Percentiles rank a stretch among this genome's conserved stretches.
Evolutionary conservation across 2,113 vertebrate species (phyloP).

Genomic region (Capreolus pygargus): DNA sequence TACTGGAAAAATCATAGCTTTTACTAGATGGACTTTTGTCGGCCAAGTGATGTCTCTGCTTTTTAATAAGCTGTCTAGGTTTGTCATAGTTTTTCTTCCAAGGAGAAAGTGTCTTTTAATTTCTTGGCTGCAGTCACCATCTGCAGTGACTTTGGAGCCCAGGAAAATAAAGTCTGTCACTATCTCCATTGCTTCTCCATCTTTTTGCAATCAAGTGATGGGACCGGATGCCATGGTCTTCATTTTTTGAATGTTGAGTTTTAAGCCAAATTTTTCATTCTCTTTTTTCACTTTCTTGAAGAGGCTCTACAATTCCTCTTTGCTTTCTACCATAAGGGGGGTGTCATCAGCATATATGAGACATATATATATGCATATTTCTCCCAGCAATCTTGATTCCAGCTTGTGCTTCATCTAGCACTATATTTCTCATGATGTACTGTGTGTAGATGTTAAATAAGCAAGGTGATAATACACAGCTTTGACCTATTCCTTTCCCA

Average conservation of each 20-base stretch:
- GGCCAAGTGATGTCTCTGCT: neutral
- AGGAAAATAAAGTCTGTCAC: neutral
- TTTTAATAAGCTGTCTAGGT: neutral
- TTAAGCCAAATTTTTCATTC: neutral
- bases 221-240: neutral
- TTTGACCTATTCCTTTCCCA: neutral
- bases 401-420: neutral
- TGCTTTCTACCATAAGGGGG: neutral
- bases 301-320: neutral
- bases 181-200: neutral
- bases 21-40: neutral
- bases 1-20: neutral
- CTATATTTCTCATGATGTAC: neutral
- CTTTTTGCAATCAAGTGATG: neutral
- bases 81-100: neutral
- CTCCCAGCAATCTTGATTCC: fast-evolving
- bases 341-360: no score
- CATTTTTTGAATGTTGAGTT: neutral
- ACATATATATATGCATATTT: no score
- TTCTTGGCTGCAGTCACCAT: no score
- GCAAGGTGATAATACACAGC: no score
- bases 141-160: neutral
- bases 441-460: fast-evolving
- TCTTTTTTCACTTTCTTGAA: neutral
- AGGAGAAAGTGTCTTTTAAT: neutral